Percentiles rank a stretch among this genome's conserved stretches.
Conservation (phyloP, 2,888 invertebrate species). For the Prosapia bicincta region DNA sequence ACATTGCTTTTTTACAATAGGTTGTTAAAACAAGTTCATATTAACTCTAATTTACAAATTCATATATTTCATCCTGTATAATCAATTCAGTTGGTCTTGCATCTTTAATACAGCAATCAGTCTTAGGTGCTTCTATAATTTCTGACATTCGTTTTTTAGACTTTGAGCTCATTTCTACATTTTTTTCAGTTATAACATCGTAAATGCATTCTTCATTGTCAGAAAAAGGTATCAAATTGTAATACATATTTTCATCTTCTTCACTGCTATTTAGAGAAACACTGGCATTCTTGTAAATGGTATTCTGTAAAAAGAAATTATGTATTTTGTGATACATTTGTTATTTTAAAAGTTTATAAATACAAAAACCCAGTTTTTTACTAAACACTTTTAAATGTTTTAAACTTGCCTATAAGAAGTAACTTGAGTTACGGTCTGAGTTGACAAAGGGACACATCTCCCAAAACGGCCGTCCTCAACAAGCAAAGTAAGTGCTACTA, state of each 20-base stretch:
- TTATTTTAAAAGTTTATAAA: no score
- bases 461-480: no score
- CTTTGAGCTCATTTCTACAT: neutral
- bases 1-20: no score
- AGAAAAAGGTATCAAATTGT: neutral
- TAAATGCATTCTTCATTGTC: neutral
- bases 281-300: neutral
- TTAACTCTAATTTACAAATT: neutral
- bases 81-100: neutral
- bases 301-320: neutral
- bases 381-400: no score
- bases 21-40: no score
- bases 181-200: neutral
- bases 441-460: no score
- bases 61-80: neutral
- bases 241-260: neutral
- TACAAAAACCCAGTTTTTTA: no score
- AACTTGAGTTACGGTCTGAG: no score
- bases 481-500: no score
- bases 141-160: neutral
- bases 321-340: no score
- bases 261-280: neutral
- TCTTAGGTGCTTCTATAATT: neutral
- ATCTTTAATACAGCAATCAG: neutral
- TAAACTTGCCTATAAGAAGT: no score